Evolutionary conservation across 2,888 invertebrate genomes (phyloP).

Genomic region (Notodonta dromedarius): DNA sequence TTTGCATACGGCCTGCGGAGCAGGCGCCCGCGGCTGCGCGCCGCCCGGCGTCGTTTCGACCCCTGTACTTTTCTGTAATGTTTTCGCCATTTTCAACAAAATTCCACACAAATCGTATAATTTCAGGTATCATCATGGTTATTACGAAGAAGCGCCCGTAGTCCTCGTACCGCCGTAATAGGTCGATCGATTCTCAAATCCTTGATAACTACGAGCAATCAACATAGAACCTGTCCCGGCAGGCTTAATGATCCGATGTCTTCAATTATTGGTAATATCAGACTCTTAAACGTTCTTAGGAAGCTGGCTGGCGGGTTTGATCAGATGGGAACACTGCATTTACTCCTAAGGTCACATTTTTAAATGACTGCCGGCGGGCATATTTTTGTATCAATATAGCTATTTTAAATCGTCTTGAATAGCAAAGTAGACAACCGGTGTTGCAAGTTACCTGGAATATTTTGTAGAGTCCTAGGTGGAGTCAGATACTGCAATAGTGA

Average conservation of each 20-base stretch:
- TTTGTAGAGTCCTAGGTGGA: not conserved
- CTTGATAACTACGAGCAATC: constrained; percentile 82
- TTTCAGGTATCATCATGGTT: constrained; percentile 82
- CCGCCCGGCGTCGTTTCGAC: constrained; percentile 72
- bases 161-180: constrained; percentile 75
- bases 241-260: constrained; percentile 72
- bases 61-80: constrained; percentile 84
- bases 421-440: not conserved
- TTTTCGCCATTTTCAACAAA: constrained; percentile 84
- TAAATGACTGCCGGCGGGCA: constrained; percentile 34
- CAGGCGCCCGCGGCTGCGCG: constrained; percentile 59
- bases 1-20: constrained; percentile 78
- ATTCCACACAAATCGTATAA: constrained; percentile 84
- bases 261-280: constrained; percentile 83
- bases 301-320: constrained; percentile 69
- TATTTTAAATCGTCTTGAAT: constrained; percentile 22
- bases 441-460: not conserved
- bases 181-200: constrained; percentile 76
- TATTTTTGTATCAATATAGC: constrained; percentile 19
- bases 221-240: constrained; percentile 77
- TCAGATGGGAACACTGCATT: constrained; percentile 47
- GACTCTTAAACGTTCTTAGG: constrained; percentile 79
- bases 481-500: not conserved
- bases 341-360: constrained; percentile 57
- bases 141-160: constrained; percentile 80